Evolutionary conservation across 2,888 invertebrate species (phyloP), one percentile per base, ranked within the genome.

Genomic region (Ophion obscuratus): DNA sequence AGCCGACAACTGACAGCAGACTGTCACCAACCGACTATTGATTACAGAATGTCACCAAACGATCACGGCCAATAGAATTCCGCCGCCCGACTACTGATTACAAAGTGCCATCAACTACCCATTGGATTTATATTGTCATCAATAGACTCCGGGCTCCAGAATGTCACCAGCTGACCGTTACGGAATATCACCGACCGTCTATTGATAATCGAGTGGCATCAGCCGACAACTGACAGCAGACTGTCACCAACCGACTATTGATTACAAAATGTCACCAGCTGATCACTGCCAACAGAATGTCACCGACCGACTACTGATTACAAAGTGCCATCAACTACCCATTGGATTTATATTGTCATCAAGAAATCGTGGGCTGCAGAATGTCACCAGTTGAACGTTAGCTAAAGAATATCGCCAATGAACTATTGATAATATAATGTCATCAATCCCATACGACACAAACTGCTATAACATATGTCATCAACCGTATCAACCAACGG

Each of bases 401-500:
- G 17, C 5, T 17, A 53, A 2, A 5, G 17, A 53, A 17, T 4
- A 17, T 53, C 53, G 14, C 14, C 53, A 53, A 53, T 14, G 17
- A 17, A 17, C 14, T 53, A 17, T 31, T 14, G 27, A 24, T 27
- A 2, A 27, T 9, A 64, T 14, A 17, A 53, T 53, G 53, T 53
- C 17, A 53, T 53, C 9, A 20, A 24, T 61, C 61, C 24, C 9
- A 20, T 66, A 17, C n/a, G 6, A 59, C n/a, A 20, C 73, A 17
- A 14, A 17, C 36, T 20, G 24, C 31, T 20, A 61, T 24, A 47
- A 2, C 53, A n/a, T 59, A 61, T 62, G 75, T 47, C 53, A 47
- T 59, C 68, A 44, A 76, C 61, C 36, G 76, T 57, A 17, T n/a
- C 24, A 73, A 36, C 10, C 36, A 11, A 40, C 40, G 6, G 44